These are phyloP conservation scores for Petroica traversi DNA, from an alignment of 2,113 vertebrate species.

Conservation along the genomic window DNA sequence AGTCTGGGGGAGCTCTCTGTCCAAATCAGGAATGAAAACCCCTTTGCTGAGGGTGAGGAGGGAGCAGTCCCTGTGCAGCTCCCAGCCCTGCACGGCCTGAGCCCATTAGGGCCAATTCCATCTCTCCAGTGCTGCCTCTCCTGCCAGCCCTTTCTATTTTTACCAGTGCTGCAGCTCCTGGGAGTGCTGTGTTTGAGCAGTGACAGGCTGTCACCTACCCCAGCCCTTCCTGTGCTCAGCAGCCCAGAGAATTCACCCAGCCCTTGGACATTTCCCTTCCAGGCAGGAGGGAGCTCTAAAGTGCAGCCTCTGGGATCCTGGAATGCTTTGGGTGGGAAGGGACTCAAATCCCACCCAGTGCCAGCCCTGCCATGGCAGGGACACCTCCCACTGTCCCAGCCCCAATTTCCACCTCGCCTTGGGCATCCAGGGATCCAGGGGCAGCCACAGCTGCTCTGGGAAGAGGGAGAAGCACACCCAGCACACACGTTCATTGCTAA, in stretches of 20 bases:
- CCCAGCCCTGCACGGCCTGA: background rate
- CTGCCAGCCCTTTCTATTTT: constrained; percentile 21
- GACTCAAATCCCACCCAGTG: fast-evolving
- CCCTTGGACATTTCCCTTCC: background rate
- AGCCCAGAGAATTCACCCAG: background rate
- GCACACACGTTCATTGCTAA: background rate
- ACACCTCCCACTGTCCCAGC: background rate
- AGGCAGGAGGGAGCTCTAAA: background rate
- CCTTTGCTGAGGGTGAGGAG: too few species aligned
- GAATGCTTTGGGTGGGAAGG: fast-evolving
- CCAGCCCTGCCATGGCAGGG: background rate
- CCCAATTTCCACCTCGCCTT: background rate
- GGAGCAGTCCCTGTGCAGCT: background rate
- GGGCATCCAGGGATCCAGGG: background rate
- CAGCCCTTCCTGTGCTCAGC: background rate
- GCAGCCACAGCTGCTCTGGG: background rate
- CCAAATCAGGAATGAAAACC: background rate
- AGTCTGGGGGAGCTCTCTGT: background rate
- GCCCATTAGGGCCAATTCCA: background rate
- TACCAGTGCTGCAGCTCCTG: background rate
- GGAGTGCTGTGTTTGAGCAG: background rate
- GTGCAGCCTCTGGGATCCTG: fast-evolving
- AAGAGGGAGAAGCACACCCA: background rate
- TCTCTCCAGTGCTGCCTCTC: background rate
- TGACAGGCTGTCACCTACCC: background rate